Evolutionary conservation across 2,113 vertebrate genomes (phyloP).

Genomic region (Syrrhaptes paradoxus): DNA sequence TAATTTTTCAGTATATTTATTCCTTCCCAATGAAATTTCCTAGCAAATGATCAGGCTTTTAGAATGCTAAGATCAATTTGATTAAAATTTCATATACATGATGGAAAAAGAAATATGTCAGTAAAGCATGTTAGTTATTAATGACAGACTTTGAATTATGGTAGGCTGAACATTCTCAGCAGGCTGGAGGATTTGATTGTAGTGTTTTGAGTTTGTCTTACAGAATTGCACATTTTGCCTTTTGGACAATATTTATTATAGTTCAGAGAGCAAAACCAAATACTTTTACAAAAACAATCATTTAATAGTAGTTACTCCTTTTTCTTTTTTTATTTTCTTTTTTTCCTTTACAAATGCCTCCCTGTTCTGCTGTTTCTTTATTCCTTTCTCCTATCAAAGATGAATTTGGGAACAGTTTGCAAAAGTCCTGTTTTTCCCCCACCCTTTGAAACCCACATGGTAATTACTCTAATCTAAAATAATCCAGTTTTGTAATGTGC

Average conservation of each 20-base stretch:
- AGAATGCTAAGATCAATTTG: neutral
- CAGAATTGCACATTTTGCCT: slow-evolving; percentile 7
- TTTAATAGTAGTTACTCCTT: neutral
- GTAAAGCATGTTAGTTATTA: neutral
- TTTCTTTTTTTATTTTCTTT: neutral
- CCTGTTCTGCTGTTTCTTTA: neutral
- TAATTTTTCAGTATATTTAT: neutral
- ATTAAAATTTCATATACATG: slow-evolving; percentile 5
- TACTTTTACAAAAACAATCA: neutral
- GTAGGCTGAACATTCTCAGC: neutral
- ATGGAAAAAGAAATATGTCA: slow-evolving; percentile 2
- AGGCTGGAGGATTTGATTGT: slow-evolving; percentile 8
- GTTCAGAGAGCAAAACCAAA: neutral
- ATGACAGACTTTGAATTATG: slow-evolving; percentile 6
- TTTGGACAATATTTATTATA: slow-evolving; percentile 15
- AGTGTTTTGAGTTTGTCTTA: slow-evolving; percentile 3
- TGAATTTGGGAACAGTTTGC: neutral
- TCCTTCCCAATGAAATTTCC: neutral
- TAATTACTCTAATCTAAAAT: neutral
- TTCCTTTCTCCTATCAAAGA: neutral
- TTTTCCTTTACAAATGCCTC: neutral
- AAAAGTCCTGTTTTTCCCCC: neutral
- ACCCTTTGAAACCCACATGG: neutral
- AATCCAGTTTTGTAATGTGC: neutral
- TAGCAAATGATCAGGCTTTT: neutral